Evolutionary conservation across 2,888 invertebrate genomes (phyloP).

Genomic region (Brachyptera putata): DNA sequence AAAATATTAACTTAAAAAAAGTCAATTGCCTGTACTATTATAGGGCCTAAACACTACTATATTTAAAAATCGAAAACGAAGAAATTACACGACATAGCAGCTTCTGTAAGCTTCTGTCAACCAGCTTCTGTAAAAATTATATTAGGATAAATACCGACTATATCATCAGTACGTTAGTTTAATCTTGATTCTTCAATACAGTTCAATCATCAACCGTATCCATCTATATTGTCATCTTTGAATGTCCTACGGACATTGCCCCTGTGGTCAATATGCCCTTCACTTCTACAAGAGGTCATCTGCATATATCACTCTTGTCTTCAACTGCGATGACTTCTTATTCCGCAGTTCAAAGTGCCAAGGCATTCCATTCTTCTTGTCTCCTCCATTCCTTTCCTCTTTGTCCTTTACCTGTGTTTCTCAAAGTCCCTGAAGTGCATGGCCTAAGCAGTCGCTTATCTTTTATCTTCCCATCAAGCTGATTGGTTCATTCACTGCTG

Average conservation of each 20-base stretch:
- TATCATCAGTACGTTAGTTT: no score
- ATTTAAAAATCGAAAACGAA: no score
- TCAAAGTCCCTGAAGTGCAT: not conserved
- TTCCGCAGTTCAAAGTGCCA: not conserved
- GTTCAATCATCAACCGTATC: not conserved
- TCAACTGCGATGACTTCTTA: not conserved
- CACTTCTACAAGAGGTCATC: not conserved
- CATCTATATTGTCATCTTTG: not conserved
- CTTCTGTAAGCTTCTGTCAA: no score
- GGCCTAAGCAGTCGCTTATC: no score
- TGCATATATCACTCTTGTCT: not conserved
- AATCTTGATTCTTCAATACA: not conserved
- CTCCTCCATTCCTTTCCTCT: not conserved
- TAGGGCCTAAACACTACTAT: no score
- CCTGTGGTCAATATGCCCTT: not conserved
- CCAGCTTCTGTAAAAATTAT: no score
- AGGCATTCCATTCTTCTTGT: not conserved
- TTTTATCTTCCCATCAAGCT: no score
- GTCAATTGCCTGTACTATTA: no score
- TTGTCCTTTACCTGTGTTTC: not conserved
- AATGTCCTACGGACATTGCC: not conserved
- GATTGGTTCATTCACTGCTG: no score
- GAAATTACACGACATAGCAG: no score
- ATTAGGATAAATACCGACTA: no score
- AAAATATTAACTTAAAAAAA: no score